Evolutionary conservation across 2,888 invertebrate species (phyloP).

Genomic region (Dascillus cervinus): DNA sequence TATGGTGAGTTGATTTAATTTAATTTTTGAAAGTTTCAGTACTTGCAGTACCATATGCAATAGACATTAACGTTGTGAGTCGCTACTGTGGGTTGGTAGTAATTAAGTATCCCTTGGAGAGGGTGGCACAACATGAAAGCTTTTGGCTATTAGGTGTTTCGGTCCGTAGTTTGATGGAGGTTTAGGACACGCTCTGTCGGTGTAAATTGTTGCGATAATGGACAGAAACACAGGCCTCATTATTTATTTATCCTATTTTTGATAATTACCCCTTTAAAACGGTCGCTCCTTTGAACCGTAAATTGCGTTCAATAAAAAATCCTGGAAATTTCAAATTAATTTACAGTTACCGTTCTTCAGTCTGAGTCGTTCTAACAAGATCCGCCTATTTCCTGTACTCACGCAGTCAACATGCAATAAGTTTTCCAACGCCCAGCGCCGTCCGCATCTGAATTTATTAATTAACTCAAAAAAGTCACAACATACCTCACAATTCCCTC

Average conservation of each 20-base stretch:
- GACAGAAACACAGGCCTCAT: slow-evolving; percentile 18
- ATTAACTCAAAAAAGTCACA: too few relatives aligned
- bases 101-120: slow-evolving; percentile 36
- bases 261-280: slow-evolving; percentile 2
- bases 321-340: too few relatives aligned
- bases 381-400: slow-evolving; percentile 24
- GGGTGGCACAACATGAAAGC: slow-evolving; percentile 36
- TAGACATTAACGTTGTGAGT: slow-evolving; percentile 4
- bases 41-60: background rate
- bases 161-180: slow-evolving; percentile 32
- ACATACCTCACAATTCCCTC: too few relatives aligned
- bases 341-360: too few relatives aligned
- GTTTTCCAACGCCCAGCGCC: too few relatives aligned
- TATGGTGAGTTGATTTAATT: too few relatives aligned
- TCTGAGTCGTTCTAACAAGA: slow-evolving; percentile 22
- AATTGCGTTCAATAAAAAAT: too few relatives aligned
- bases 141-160: slow-evolving; percentile 40
- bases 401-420: slow-evolving; percentile 10
- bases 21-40: too few relatives aligned
- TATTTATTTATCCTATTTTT: slow-evolving; percentile 24
- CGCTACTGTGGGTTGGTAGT: slow-evolving; percentile 17
- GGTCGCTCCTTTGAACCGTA: too few relatives aligned
- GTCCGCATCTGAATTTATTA: too few relatives aligned
- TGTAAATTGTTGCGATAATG: slow-evolving; percentile 34
- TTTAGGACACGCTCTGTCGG: slow-evolving; percentile 31